phyloP scores from a whole-genome alignment of 2,797 vertebrate species.

The Gastrophryne carolinensis region DNA sequence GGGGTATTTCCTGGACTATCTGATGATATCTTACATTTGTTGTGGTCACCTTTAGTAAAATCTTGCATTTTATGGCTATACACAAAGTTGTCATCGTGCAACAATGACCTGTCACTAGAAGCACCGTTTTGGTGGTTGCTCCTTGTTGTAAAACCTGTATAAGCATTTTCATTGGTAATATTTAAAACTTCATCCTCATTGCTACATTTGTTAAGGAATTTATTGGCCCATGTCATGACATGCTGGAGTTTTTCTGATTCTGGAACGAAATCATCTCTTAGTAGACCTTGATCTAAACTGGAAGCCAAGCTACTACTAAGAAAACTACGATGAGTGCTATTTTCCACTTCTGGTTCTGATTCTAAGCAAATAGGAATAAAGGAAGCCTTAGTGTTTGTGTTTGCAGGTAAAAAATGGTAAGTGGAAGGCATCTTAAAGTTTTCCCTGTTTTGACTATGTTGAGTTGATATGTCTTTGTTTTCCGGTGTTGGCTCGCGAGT shows the following conservation, averaged over 20 bases:
- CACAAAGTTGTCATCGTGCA: not conserved
- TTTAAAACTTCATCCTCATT: slow-evolving; percentile 10
- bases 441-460: not conserved
- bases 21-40: not conserved
- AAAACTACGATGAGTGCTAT: slow-evolving; percentile 5
- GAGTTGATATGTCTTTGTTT: not conserved
- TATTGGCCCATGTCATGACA: slow-evolving; percentile 65
- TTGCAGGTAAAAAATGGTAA: not conserved
- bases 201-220: slow-evolving; percentile 55
- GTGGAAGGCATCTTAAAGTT: not conserved
- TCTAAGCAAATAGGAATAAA: not conserved
- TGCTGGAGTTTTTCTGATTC: slow-evolving; percentile 67
- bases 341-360: not conserved
- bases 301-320: slow-evolving; percentile 6
- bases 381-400: not conserved
- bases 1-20: not conserved
- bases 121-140: not conserved
- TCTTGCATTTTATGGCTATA: not conserved
- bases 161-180: no score
- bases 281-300: slow-evolving; percentile 49
- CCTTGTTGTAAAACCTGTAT: not conserved
- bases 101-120: not conserved
- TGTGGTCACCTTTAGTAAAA: not conserved
- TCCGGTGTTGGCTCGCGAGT: not conserved
- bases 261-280: slow-evolving; percentile 56